Evolutionary conservation across 2,888 invertebrate species (phyloP), one percentile per base, ranked within the genome.

Genomic region (Cheilosia grossa): DNA sequence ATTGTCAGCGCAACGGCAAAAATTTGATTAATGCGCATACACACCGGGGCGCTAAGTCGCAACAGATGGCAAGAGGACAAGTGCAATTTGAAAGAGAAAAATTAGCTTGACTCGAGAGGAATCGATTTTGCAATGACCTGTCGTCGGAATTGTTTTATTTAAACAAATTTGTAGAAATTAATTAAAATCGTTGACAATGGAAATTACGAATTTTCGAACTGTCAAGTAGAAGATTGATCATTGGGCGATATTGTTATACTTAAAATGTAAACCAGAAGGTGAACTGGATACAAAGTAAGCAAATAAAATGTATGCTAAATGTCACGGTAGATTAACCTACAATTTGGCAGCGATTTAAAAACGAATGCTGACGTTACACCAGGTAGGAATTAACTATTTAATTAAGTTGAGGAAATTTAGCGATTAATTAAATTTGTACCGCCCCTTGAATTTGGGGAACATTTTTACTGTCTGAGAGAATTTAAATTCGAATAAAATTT

Each of bases 21-120:
- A 58, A 58, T 80, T 61, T 73, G 73, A 73, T 66, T 42, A 61
- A 73, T 80, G 69, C 21, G n/a, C 58, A 51, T 30, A 66, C 49
- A 74, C 51, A 56, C 49, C 33, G 30, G 49, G 51, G 69, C 53
- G 69, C 42, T 69, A 37, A 69, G 24, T 61, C 19, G 54, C 67
- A 69, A 61, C 67, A 69, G 67, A 77, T 61, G 59, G 42, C 53
- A 17, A 33, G 7, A 53, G 47, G 66, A 66, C 66, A 47, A 59
- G 17, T 49, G 58, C 33, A 42, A 24, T 49, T 40, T 4, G 42
- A 19, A 49, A 42, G n/a, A 59, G 58, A 47, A 17, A 66, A 27
- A 73, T 64, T 54, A 17, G 13, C 4, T 58, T 66, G 49, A 47
- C n/a, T 33, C 13, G 51, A 17, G 5, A 6, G 10, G 19, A 17